Base-by-base conservation (phyloP, 2,797 vertebrate species). In the Coilia nasus region DNA sequence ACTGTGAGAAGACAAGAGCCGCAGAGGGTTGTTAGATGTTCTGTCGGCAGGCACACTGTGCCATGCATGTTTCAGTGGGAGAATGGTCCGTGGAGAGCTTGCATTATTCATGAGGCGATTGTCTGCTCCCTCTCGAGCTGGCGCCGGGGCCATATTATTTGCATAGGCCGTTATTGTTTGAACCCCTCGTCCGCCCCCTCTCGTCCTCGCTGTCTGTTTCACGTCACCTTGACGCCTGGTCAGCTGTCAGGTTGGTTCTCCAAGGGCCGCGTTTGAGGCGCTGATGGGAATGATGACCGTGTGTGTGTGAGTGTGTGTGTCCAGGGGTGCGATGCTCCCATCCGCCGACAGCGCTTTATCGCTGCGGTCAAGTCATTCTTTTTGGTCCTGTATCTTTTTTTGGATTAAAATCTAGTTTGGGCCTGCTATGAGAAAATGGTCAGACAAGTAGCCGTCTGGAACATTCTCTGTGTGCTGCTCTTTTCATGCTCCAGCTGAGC, bases 231-330 rank as follows among this genome's bases (percentile, higher is more conserved):
- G 67, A 75, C 14, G 67, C 31, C 31, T 75, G 67, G 67, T 75
- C 67, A 35, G 28, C 67, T 75, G 67, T 75, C 67, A 75, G 15
- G 14, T 28, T 41, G 23, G 28, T 35, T 75, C 15, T 75, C 28
- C 14, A 14, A 75, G 67, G 31, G 67, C 25, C 14, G 4, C 28
- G 28, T 75, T 19, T 31, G 67, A 75, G 10, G 67, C 25, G 1
- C 64, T 71, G 25, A 71, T 71, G 25, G 31, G 67, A 75, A 75
- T 75, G 67, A 14, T 75, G 67, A 75, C 23, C n/a, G 60, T 64
- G 62, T 2, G 11, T 12, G 59, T n/a, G 59, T 60, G 59, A 21
- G 59, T 60, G 19, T 62, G 60, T 57, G 57, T 59, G 57, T 2
- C 35, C 35, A 41, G 35, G 35, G 35, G n/a, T n/a, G n/a, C n/a